These are phyloP conservation scores for Phyllotreta striolata DNA, from an alignment of 2,888 invertebrate species.

Conservation along the genomic window DNA sequence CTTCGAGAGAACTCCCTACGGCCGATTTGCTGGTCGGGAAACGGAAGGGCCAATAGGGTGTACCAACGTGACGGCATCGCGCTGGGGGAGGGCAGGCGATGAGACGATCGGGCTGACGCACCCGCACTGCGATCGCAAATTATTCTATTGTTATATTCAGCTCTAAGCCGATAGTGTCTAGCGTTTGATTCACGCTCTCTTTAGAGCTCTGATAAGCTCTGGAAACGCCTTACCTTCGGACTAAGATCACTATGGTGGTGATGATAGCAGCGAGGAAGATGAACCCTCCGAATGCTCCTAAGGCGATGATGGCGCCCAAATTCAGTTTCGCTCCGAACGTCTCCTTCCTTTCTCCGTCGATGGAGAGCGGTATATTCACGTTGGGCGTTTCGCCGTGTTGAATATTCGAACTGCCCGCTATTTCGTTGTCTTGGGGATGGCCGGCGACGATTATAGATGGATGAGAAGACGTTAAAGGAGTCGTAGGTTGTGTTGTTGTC, in stretches of 20 bases:
- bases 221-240: conserved; percentile 75
- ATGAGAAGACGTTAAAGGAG: conserved; percentile 38
- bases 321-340: conserved; percentile 76
- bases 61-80: conserved; percentile 86
- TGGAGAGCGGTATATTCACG: conserved; percentile 73
- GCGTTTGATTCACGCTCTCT: not conserved
- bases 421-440: conserved; percentile 85
- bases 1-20: conserved; percentile 82
- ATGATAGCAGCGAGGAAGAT: conserved; percentile 89
- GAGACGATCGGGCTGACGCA: conserved; percentile 62
- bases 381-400: conserved; percentile 72
- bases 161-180: conserved; percentile 1
- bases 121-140: conserved; percentile 55
- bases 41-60: conserved; percentile 89
- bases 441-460: conserved; percentile 60
- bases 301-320: conserved; percentile 85
- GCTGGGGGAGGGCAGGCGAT: conserved; percentile 62
- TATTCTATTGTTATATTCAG: not conserved
- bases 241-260: conserved; percentile 86
- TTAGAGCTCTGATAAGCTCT: not conserved
- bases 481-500: conserved; percentile 46
- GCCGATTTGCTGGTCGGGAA: conserved; percentile 92
- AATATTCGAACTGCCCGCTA: conserved; percentile 63
- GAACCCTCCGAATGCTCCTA: conserved; percentile 90
- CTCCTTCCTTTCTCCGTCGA: conserved; percentile 68